Evolutionary conservation across 2,797 vertebrate genomes (phyloP), one percentile per base, ranked within the genome.

Genomic region (Pagetopsis macropterus): DNA sequence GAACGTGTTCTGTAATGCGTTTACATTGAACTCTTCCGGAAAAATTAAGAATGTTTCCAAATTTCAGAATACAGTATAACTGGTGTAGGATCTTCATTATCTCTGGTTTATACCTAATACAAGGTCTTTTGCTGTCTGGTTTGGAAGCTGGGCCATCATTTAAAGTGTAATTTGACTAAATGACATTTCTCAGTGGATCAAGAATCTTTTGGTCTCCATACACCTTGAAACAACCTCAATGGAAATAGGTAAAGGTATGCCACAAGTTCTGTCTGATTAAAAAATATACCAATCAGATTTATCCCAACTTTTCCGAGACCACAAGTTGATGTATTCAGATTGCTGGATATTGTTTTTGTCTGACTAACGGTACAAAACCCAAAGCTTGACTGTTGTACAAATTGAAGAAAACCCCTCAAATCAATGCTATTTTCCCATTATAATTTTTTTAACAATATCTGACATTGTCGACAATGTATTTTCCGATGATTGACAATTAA

Each of bases 1-100:
- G 51, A 49, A 19, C 43, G 31, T 56, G 1, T 21, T 69, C 49
- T 52, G 51, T 68, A 58, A 56, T 5, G 31, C 57, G 60, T 77
- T 60, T 49, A 49, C 41, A 12, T 16, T 49, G 11, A 71, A 17
- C 10, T 12, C 59, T 57, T 43, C 60, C 69, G 58, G 27, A 19
- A 44, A 55, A 45, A 49, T 54, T 13, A 9, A 41, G 51, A 51
- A 67, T n/a, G 11, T 50, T 72, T 62, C 14, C 9, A 41, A 52
- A 13, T 7, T 16, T 3, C 19, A 52, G 12, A 65, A 48, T 11
- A 31, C 57, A 43, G 12, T 44, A 40, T 16, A 14, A 23, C 8
- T 13, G n/a, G 15, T 41, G 16, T 10, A 40, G n/a, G 44, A 44
- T 37, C 0, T 23, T 15, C 19, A 15, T 4, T 13, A 0, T 48